Conservation (phyloP, 2,888 invertebrate genomes). For the Andrena bucephala region DNA sequence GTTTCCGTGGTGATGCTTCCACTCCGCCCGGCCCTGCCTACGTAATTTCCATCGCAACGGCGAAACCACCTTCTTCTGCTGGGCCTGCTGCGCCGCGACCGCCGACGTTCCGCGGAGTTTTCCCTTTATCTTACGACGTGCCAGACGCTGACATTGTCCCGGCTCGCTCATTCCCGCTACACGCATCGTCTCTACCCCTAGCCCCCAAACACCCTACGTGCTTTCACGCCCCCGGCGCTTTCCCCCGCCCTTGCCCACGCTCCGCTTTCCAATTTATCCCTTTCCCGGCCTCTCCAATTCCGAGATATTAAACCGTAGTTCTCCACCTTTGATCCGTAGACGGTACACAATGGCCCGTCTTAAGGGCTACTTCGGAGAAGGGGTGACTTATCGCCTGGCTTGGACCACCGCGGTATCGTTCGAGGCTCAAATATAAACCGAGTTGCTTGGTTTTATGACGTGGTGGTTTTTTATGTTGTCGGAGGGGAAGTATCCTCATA, state of each 20-base stretch:
- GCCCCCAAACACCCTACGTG: conserved; percentile 21
- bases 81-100: conserved; percentile 34
- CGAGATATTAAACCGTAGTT: conserved; percentile 67
- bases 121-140: conserved; percentile 62
- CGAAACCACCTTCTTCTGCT: conserved; percentile 61
- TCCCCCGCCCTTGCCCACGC: conserved; percentile 42
- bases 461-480: no score
- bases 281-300: conserved; percentile 54
- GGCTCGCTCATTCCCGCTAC: conserved; percentile 28
- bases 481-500: no score
- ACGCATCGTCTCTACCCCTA: conserved; percentile 3
- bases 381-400: no score
- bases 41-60: conserved; percentile 72
- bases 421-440: no score
- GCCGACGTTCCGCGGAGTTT: conserved; percentile 39
- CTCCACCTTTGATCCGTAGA: conserved; percentile 60
- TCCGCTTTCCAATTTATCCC: conserved; percentile 70
- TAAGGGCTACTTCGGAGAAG: conserved; percentile 22
- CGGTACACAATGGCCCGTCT: conserved; percentile 54
- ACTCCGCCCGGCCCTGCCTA: conserved; percentile 63
- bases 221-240: conserved; percentile 65
- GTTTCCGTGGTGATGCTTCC: conserved; percentile 65
- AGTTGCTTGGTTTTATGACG: no score
- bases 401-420: no score
- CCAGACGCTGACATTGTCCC: conserved; percentile 65